phyloP scores from a whole-genome alignment of 2,113 vertebrate species.

The Spea multiplicata region DNA sequence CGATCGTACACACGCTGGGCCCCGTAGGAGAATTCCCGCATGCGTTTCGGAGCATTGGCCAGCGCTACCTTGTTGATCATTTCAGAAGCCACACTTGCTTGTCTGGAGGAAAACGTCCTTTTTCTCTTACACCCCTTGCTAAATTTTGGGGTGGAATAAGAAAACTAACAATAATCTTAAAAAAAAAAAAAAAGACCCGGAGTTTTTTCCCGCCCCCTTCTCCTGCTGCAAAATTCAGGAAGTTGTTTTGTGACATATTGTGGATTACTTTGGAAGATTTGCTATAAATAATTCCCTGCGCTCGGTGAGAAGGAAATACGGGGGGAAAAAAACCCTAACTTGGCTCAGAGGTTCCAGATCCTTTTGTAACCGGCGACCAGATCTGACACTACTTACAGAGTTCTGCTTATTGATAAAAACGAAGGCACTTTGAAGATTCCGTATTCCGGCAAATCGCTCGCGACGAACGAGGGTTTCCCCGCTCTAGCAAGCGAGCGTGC shows the following conservation, averaged over 20 bases:
- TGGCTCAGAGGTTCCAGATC: not conserved
- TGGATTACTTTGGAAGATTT: slow-evolving; percentile 6
- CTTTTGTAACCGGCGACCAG: not conserved
- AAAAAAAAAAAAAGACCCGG: not conserved
- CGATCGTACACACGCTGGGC: slow-evolving; percentile 17
- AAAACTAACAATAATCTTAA: not conserved
- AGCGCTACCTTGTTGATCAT: not conserved
- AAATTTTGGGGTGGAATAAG: not conserved
- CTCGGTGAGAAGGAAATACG: slow-evolving; percentile 19
- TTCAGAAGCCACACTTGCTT: not conserved
- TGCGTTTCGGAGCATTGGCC: not conserved
- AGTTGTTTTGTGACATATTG: not conserved
- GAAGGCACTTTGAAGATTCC: not conserved
- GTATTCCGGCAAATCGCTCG: not conserved
- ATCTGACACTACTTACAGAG: not conserved
- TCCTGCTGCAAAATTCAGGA: slow-evolving; percentile 24
- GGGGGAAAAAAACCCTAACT: not conserved
- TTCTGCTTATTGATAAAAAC: not conserved
- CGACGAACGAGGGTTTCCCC: not conserved
- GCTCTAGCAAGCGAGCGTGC: not conserved
- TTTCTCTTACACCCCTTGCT: slow-evolving; percentile 7
- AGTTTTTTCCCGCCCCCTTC: not conserved
- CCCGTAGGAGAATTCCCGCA: slow-evolving; percentile 11
- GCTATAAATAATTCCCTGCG: slow-evolving; percentile 3
- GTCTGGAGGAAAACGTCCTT: not conserved